Base-by-base conservation (phyloP, 64 coral and sea anemone species). In the Platygyra sinensis region DNA sequence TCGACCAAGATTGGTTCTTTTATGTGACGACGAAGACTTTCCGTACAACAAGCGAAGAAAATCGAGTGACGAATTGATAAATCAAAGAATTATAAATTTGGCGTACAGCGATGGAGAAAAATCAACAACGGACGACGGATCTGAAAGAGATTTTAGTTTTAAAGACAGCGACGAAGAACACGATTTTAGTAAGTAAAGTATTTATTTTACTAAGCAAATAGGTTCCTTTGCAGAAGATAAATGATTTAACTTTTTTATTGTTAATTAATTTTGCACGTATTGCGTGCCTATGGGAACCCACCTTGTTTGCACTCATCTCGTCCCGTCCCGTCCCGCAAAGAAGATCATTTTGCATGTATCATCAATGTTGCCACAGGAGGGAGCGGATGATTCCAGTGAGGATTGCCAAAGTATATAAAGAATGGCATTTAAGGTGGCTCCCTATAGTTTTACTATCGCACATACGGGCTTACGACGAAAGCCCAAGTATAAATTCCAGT, bases 61-160 rank as follows among this genome's bases (percentile, higher is more conserved):
- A 46, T 50, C 20, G 12, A 63, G 50, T 52, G 63, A 72, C 36
- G 33, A 85, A n/a, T 51, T 85, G 1, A 9, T 51, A 38, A 72
- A 22, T 50, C 63, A 85, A 12, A 85, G 38, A 36, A 51, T 85
- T 72, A 51, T 85, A 49, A 85, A 72, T 71, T 46, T 85, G 25
- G 38, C 62, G 1, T 30, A 85, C 63, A 72, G 22, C 4, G 65
- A 25, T 52, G 81, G 62, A 20, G 60, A 71, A n/a, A 22, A 85
- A 16, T 79, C 76, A 10, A 55, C 51, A 15, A 54, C 20, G 0
- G 76, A 55, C 24, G 63, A 72, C 28, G 33, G 63, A 10, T 72
- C 62, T 50, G 62, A 72, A 46, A 50, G 36, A 42, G 62, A 85
- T 28, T 85, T 85, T 51, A 69, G 62, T 85, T 71, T 72, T 30